Evolutionary conservation across 2,888 invertebrate genomes (phyloP).

Genomic region (Melinaea menophilus): DNA sequence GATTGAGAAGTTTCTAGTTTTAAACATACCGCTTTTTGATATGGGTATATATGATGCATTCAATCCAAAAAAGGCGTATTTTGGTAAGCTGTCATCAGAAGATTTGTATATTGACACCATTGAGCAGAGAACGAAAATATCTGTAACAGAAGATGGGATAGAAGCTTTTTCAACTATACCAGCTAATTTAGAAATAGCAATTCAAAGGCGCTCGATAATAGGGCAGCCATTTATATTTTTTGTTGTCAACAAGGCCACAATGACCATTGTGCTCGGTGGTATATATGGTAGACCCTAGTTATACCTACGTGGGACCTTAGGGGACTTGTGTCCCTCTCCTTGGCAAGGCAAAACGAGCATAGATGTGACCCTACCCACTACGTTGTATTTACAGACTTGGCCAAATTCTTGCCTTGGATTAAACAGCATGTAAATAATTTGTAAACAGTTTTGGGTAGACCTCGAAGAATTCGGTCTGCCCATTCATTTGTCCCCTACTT

Average conservation of each 20-base stretch:
- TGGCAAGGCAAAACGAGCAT: slow-evolving; percentile 76
- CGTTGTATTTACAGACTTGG: slow-evolving; percentile 79
- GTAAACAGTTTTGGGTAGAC: no score
- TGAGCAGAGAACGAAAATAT: slow-evolving; percentile 84
- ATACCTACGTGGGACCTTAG: slow-evolving; percentile 43
- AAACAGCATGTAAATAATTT: slow-evolving; percentile 39
- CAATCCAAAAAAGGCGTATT: slow-evolving; percentile 72
- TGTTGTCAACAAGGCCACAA: slow-evolving; percentile 80
- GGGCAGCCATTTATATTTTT: slow-evolving; percentile 83
- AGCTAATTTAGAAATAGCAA: slow-evolving; percentile 58
- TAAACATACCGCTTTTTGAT: slow-evolving; percentile 76
- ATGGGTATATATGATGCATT: slow-evolving; percentile 85
- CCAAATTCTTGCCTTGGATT: slow-evolving; percentile 78
- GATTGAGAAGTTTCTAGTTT: slow-evolving; percentile 76
- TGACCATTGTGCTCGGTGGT: slow-evolving; percentile 81
- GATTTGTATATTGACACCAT: slow-evolving; percentile 78
- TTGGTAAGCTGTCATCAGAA: slow-evolving; percentile 74
- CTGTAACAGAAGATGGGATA: slow-evolving; percentile 85
- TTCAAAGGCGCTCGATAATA: slow-evolving; percentile 76
- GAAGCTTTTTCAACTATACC: slow-evolving; percentile 80
- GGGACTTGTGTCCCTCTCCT: slow-evolving; percentile 78
- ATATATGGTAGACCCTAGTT: slow-evolving; percentile 43
- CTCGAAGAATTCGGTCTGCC: no score
- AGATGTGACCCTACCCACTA: slow-evolving; percentile 79
- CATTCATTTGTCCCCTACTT: no score